A percentile compares a stretch with the other conserved stretches of the same genome.
These are phyloP conservation scores for Caenorhabditis drosophilae DNA, from an alignment of 2,888 invertebrate species.

Conservation along the genomic window DNA sequence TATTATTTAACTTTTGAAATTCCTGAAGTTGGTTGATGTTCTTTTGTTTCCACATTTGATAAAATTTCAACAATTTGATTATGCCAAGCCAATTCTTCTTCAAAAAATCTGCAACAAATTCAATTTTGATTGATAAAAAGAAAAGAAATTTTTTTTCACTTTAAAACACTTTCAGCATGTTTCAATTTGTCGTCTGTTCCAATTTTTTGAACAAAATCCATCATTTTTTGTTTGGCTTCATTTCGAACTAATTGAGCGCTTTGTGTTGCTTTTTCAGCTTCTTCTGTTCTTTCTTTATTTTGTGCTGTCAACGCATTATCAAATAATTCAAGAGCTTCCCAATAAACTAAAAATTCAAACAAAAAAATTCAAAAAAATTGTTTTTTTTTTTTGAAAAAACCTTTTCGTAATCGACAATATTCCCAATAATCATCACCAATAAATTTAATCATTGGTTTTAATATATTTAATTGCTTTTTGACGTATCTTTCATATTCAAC, in stretches of 20 bases:
- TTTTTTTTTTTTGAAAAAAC: no score
- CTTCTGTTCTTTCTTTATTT: constrained; percentile 21
- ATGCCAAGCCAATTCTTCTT: constrained; percentile 3
- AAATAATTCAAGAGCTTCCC: constrained; percentile 16
- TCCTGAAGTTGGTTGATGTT: not conserved
- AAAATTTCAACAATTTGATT: constrained; percentile 2
- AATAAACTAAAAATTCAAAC: constrained; percentile 8
- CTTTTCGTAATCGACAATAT: constrained; percentile 16
- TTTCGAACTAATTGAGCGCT: constrained; percentile 14
- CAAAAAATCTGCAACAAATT: constrained; percentile 4
- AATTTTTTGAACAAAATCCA: constrained; percentile 16
- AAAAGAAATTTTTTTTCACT: constrained; percentile 1
- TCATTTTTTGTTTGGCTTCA: constrained; percentile 16
- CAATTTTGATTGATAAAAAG: not conserved
- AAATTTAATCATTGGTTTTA: constrained; percentile 21
- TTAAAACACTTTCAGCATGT: constrained; percentile 19
- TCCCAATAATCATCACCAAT: constrained; percentile 35
- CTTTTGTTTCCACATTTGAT: not conserved
- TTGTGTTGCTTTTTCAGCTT: constrained; percentile 11
- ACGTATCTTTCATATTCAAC: constrained; percentile 11
- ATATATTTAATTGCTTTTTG: constrained; percentile 12
- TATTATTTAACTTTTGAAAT: not conserved
- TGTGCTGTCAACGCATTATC: constrained; percentile 19
- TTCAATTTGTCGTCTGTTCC: constrained; percentile 11
- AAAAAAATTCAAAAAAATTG: no score